Evolutionary conservation across 2,113 vertebrate species (phyloP), one percentile per base, ranked within the genome.

Genomic region (Apodemus sylvaticus): DNA sequence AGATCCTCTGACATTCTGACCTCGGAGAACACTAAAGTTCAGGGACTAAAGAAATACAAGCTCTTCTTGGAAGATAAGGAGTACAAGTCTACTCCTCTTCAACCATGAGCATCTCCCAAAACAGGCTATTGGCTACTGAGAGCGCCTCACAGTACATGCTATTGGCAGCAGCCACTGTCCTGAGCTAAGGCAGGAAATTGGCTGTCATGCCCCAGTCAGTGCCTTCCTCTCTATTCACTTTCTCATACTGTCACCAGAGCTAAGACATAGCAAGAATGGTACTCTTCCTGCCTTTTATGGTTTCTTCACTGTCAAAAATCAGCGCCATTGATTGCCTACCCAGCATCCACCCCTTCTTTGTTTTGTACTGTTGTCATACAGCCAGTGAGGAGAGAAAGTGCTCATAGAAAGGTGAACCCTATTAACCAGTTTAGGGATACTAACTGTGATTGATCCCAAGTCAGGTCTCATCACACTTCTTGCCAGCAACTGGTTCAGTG

Each of bases 61-160:
- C 20, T 89, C 68, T 34, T 22, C 1, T 24, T 11, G 10, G 53
- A 39, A 0, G 1, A 29, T 24, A 2, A 11, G 11, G 24, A 1
- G 8, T 1, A 60, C 58, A 31, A 58, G 55, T 74, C 9, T 82
- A 36, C 16, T 64, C 62, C 39, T 79, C 29, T 42, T 82, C 13
- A 0, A 0, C 1, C 20, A 45, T 42, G 26, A 76, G 73, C n/a
- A 39, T 36, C 48, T 66, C 51, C 76, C 42, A 4, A 14, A 22
- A 3, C 39, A 31, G 55, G 24, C 53, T n/a, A 0, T 24, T 74
- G 66, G 76, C 70, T 58, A 31, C 71, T 71, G 36, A 19, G 26
- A 79, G 66, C n/a, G 36, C 29, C 60, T 64, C 42, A 76, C 42
- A 4, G 14, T 26, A 2, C 29, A 24, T n/a, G 24, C 53, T n/a